Base-by-base conservation (phyloP, 2,113 vertebrate genomes). In the Gymnocephalus cernua region DNA sequence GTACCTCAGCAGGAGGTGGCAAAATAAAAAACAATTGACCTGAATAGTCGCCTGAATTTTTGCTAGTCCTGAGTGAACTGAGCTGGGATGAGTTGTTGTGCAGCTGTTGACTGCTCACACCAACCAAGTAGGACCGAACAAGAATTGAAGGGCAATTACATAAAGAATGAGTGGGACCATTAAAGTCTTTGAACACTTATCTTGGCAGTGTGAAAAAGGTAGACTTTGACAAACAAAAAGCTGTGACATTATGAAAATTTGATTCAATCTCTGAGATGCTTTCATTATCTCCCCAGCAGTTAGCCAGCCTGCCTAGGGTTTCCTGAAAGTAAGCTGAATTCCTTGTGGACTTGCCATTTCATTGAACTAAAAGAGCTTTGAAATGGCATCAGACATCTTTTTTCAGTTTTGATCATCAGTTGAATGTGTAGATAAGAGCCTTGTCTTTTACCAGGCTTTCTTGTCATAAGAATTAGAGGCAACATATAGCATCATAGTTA, bases 311-410 rank as follows among this genome's bases (percentile, higher is more conserved):
- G 56, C 82, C 67, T 18, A 13, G 38, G 6, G 65, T 44, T 80
- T 68, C 56, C 67, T 74, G 74, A 83, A 85, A 85, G 74, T 80
- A 77, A 67, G 74, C 79, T 75, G 35, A 75, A 87, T 79, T 89
- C 87, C 86, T 86, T 11, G 27, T 41, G 61, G 91, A 82, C 84
- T 87, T 81, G 83, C 84, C 88, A 70, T 82, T 85, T 90, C 67
- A 74, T 77, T 85, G 71, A 91, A 80, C 79, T 78, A 38, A 82
- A 63, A 76, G 80, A 78, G 74, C 82, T 91, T 92, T 93, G 83
- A 91, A 86, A 90, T 78, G 72, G 73, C 87, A 88, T 91, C 84
- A 88, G 77, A 89, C 83, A 54, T 80, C 59, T 85, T 84, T 77
- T 83, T 78, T 2, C 47, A 74, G 68, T 81, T 88, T 80, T 88